Percentiles rank a stretch among this genome's conserved stretches.
Evolutionary conservation across 1,140 invertebrate genomes (phyloP).

Genomic region (Apis cerana): DNA sequence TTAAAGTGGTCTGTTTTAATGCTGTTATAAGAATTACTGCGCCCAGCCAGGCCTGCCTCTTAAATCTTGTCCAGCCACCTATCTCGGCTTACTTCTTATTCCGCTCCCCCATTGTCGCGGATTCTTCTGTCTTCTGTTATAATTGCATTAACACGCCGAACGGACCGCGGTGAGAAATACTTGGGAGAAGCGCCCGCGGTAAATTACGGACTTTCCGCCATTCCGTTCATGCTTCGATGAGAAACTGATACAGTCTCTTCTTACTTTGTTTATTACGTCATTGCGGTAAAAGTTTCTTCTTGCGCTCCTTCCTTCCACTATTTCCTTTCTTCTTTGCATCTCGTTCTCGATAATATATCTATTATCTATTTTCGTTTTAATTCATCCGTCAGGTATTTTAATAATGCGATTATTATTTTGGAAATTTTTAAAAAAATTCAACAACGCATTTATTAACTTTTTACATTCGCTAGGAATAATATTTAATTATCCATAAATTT

Average conservation of each 20-base stretch:
- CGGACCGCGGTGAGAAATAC: neutral
- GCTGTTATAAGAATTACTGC: slow-evolving; percentile 80
- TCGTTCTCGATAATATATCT: too few relatives aligned
- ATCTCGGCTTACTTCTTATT: slow-evolving; percentile 40
- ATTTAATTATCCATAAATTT: too few relatives aligned
- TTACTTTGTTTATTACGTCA: neutral
- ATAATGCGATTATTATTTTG: too few relatives aligned
- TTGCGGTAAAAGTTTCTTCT: neutral
- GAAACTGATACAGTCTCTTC: neutral
- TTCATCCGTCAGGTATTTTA: too few relatives aligned
- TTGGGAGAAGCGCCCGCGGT: neutral
- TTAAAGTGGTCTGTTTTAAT: slow-evolving; percentile 80
- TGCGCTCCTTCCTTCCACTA: neutral
- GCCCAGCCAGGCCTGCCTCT: slow-evolving; percentile 35
- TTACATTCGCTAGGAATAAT: too few relatives aligned
- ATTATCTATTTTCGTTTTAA: too few relatives aligned
- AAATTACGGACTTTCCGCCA: slow-evolving; percentile 3
- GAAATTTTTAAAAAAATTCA: too few relatives aligned
- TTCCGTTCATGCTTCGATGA: slow-evolving; percentile 10
- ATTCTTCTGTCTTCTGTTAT: slow-evolving; percentile 45
- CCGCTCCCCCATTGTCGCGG: slow-evolving; percentile 23
- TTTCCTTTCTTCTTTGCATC: neutral
- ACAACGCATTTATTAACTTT: too few relatives aligned
- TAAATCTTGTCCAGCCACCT: slow-evolving; percentile 51
- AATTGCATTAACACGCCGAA: slow-evolving; percentile 26